Percentiles rank a stretch among this genome's conserved stretches.
Evolutionary conservation across 2,113 vertebrate species (phyloP).

Genomic region (Macquaria australasica): DNA sequence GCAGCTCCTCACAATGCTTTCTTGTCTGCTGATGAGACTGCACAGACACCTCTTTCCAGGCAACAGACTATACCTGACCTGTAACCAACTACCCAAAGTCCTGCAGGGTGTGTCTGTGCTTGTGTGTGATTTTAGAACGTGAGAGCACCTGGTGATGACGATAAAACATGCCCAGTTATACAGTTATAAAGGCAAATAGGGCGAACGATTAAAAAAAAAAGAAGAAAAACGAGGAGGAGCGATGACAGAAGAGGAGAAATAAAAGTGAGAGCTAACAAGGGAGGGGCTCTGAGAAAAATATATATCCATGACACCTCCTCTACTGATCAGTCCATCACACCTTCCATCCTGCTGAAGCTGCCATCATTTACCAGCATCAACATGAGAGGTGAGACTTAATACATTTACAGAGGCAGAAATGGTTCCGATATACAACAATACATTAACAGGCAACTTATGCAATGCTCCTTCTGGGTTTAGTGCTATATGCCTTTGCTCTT

Average conservation of each 20-base stretch:
- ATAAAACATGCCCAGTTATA: constrained; percentile 14
- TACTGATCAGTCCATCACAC: constrained; percentile 17
- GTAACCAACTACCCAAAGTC: constrained; percentile 46
- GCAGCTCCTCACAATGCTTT: background rate
- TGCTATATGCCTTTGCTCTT: background rate
- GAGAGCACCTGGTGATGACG: background rate
- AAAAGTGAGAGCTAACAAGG: constrained; percentile 36
- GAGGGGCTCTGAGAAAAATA: constrained; percentile 64
- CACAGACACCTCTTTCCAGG: background rate
- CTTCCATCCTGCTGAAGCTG: constrained; percentile 31
- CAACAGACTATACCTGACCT: constrained; percentile 48
- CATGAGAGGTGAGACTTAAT: constrained; percentile 81
- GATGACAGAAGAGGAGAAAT: constrained; percentile 21
- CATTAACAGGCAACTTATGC: background rate
- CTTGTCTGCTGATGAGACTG: background rate
- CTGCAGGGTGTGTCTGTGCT: constrained; percentile 31
- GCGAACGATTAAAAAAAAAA: background rate
- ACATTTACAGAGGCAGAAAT: background rate
- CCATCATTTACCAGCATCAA: constrained; percentile 32
- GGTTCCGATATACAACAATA: background rate
- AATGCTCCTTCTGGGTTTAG: background rate
- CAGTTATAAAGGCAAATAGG: background rate
- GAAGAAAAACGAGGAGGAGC: constrained; percentile 38
- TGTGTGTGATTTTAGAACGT: constrained; percentile 31
- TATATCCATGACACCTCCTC: constrained; percentile 60